Percentiles rank a stretch among this genome's conserved stretches.
phyloP scores from a whole-genome alignment of 2,888 invertebrate genomes.

The Eutolmus rufibarbis region DNA sequence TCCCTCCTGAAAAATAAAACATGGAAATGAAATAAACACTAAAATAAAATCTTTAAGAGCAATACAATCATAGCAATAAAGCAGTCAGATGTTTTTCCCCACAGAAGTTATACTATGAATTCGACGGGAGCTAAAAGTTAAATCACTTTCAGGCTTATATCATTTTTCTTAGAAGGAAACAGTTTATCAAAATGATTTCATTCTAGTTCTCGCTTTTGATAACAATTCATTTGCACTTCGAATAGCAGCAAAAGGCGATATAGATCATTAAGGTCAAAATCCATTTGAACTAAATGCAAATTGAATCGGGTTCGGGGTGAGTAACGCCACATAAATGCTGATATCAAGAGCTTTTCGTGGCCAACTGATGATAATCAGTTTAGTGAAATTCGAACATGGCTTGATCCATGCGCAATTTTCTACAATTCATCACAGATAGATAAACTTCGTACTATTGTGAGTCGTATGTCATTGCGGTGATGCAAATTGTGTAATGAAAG shows the following conservation, averaged over 20 bases:
- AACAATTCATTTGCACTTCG: background rate
- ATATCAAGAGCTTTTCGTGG: background rate
- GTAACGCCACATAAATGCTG: background rate
- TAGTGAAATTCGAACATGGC: background rate
- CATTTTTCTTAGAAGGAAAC: background rate
- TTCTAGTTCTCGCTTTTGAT: background rate
- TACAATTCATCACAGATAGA: background rate
- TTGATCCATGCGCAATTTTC: background rate
- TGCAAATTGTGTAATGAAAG: background rate
- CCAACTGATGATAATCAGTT: background rate
- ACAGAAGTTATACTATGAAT: background rate
- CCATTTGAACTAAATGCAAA: background rate
- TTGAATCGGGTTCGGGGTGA: background rate
- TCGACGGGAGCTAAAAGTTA: background rate
- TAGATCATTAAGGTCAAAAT: background rate
- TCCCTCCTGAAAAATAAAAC: constrained; percentile 76
- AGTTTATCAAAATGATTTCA: background rate
- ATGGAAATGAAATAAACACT: background rate
- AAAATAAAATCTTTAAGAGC: background rate
- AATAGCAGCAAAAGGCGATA: background rate
- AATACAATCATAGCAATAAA: background rate
- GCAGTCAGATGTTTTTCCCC: background rate
- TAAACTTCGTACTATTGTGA: background rate
- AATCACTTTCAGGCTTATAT: background rate
- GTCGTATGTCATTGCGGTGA: background rate